Base-by-base conservation (phyloP, 2,888 invertebrate species). In the Eupelmus urozonus region DNA sequence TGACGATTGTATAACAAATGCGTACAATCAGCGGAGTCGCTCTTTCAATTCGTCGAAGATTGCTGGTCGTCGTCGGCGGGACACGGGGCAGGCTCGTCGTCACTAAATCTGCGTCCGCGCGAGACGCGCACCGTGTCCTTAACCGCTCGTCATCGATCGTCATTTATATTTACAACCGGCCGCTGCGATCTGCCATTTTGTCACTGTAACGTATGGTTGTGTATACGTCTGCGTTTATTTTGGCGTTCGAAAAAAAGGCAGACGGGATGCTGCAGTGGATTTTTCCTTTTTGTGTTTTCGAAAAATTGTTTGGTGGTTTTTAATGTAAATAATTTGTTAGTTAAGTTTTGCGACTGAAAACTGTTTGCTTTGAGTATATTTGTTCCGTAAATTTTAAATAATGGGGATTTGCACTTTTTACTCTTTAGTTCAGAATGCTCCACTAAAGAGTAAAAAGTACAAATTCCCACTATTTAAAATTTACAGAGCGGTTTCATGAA, bases 151-250 rank as follows among this genome's bases (percentile, higher is more conserved):
- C 67, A 67, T 75, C 60, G 75, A 75, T 69, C 60, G 60, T 67
- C 75, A 53, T 62, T 75, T 62, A 67, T 75, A 75, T 53, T 75
- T 69, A 75, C 67, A 67, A 53, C 40, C 75, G 20, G 40, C 62
- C 67, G 60, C 42, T 57, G 20, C 60, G 60, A 75, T 75, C 75
- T 60, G 34, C 16, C 60, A 49, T 75, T 75, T 67, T 67, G 75
- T 60, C 66, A 51, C 34, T 67, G 60, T 59, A 18, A 42, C 20
- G 23, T 57, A 65, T 23, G 40, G 23, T 71, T 62, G n/a, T 49
- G 16, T 49, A 18, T 49, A n/a, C 7, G 5, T 34, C 9, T 34
- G 9, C 34, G 9, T 9, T 34, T 34, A 34, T 34, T 34, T 34
- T 9, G 9, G 5, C 34, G 9, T 34, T 9, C 20, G 11, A 16